Base-by-base conservation (phyloP, 2,888 invertebrate species). In the Mesorhabditis sp. region DNA sequence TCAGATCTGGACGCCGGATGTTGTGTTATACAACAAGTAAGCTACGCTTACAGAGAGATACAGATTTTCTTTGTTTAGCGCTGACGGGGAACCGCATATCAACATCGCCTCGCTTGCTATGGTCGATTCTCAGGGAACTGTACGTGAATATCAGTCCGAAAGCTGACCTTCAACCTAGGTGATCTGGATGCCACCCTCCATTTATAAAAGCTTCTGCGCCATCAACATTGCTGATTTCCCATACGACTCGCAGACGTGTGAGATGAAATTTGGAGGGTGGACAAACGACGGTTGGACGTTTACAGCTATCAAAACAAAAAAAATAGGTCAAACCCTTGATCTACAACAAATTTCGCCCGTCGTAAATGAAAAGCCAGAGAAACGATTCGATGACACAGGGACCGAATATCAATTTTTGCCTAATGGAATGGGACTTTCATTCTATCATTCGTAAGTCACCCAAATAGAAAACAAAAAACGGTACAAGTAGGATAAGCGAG, bases 1-100 rank as follows among this genome's bases (percentile, higher is more conserved):
- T 88, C 94, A 94, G 89, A 94, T 95, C 86, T 95, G 94, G 94
- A 90, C 93, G 81, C 94, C 94, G 45, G 94, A 95, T 88, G 94
- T 94, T 87, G 93, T 94, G 61, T 90, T 94, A 72, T 94, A 94
- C 88, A 94, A 94, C 88, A 92, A 92, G 92, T 92, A 88, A 13
- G 43, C 28, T 43, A 5, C 5, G 3, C 66, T 43, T 64, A 50
- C 13, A 42, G n/a, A 43, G 7, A 10, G 67, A 62, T 65, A 67
- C 62, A 41, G 61, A 4, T 42, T 62, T 45, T n/a, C 58, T 62
- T 42, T 28, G 65, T 80, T 66, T 64, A 81, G 81, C 68, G 81
- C 80, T 43, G 80, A 77, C 65, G 81, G 81, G 28, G 79, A 79
- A 43, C 81, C 81, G 0, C 76, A 81, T 65, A 80, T 81, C 62